Percentiles rank a stretch among this genome's conserved stretches.
Conservation (phyloP, 2,113 vertebrate genomes). For the Planiliza haematocheilus region DNA sequence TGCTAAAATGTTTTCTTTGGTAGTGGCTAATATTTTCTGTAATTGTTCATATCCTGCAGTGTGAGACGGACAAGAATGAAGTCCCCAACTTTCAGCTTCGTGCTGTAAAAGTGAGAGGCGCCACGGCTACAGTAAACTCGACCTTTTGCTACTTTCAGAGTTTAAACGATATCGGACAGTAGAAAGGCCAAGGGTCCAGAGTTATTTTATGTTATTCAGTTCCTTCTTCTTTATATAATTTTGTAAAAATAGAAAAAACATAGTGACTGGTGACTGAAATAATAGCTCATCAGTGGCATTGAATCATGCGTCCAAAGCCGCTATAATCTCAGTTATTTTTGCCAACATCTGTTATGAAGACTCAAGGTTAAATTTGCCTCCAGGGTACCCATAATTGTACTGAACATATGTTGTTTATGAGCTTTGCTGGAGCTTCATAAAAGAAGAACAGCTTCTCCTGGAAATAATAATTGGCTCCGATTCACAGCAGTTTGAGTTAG, state of each 20-base stretch:
- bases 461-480: constrained; percentile 25
- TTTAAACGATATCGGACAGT: constrained; percentile 43
- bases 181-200: constrained; percentile 18
- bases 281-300: constrained; percentile 48
- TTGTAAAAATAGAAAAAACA: too few species aligned
- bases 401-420: constrained; percentile 83
- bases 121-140: constrained; percentile 37
- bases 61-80: constrained; percentile 26
- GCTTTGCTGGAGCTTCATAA: constrained; percentile 54
- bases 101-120: constrained; percentile 21
- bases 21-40: constrained; percentile 3
- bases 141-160: constrained; percentile 38
- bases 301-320: constrained; percentile 68
- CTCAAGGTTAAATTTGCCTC: constrained; percentile 81
- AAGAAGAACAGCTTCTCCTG: constrained; percentile 37
- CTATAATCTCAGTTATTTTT: constrained; percentile 67
- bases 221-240: not conserved
- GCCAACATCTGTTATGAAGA: constrained; percentile 76
- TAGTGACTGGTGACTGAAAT: constrained; percentile 42
- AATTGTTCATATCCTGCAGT: constrained; percentile 20
- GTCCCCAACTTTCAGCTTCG: constrained; percentile 13
- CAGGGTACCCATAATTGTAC: constrained; percentile 71
- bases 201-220: constrained; percentile 12
- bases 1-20: not conserved
- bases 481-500: not conserved